Base-by-base conservation (phyloP, 2,888 invertebrate species). In the Macropis europaea region DNA sequence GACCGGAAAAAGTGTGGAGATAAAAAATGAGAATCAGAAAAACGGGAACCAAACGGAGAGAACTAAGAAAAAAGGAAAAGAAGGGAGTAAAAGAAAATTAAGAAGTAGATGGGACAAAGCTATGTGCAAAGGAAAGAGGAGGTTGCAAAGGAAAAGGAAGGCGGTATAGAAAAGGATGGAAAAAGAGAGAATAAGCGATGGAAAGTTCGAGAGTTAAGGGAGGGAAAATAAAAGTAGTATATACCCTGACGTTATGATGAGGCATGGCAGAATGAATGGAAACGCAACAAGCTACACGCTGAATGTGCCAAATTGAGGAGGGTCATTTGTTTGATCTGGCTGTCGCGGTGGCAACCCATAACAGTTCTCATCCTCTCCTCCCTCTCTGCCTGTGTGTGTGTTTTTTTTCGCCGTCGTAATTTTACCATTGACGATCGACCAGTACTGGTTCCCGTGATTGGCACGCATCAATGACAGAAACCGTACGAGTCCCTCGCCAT, bases 231-330 rank as follows among this genome's bases (percentile, higher is more conserved):
- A 63, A 61, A 53, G 60, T 57, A 47, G 63, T 43, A 52, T 56
- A 57, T 50, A 70, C 64, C n/a, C 60, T 68, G 69, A 71, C 17
- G 68, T 47, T 66, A 73, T 73, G 79, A 82, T 79, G 78, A 82
- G 77, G 67, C 71, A 79, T 54, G 60, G 76, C 64, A 52, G 75
- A 61, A 84, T 85, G 83, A 86, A 85, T 84, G 84, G 79, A 71
- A 80, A 86, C 81, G 86, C 86, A 86, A 86, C 85, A 85, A 86
- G 86, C 86, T 84, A 78, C 68, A 47, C 73, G 78, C 59, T 77
- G 82, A 83, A 85, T 85, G 82, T 83, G 85, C 85, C 84, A 86
- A 86, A 85, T 83, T 82, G 84, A 78, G 76, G 76, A 73, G 73
- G 70, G 76, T 77, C 73, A 77, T 79, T 77, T 76, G 70, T 73